A percentile compares a stretch with the other conserved stretches of the same genome.
Evolutionary conservation across 2,888 invertebrate genomes (phyloP).

Genomic region (Campoplex capitator): DNA sequence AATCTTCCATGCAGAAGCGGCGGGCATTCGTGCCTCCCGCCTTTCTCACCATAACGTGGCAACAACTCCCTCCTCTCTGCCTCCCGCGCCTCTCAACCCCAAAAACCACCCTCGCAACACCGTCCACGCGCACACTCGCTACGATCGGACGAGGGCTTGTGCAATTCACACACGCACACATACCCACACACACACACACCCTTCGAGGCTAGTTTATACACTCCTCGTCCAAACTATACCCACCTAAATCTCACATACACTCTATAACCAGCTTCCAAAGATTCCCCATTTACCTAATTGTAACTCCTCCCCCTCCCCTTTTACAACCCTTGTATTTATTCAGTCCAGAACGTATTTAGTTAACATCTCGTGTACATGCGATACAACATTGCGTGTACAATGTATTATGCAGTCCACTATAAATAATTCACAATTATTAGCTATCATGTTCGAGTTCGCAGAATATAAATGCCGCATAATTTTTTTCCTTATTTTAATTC

Average conservation of each 20-base stretch:
- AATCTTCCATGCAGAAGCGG: slow-evolving; percentile 81
- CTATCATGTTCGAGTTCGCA: background rate
- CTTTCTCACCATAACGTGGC: slow-evolving; percentile 83
- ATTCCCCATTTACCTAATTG: slow-evolving; percentile 84
- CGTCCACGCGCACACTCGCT: slow-evolving; percentile 49
- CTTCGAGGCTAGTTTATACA: slow-evolving; percentile 15
- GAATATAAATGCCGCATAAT: too few relatives aligned
- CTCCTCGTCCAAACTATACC: slow-evolving; percentile 11
- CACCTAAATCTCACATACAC: slow-evolving; percentile 74
- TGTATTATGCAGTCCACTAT: background rate
- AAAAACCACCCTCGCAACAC: slow-evolving; percentile 69
- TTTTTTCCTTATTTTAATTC: too few relatives aligned
- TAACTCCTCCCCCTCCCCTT: slow-evolving; percentile 60
- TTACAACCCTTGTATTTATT: slow-evolving; percentile 78
- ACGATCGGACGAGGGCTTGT: slow-evolving; percentile 46
- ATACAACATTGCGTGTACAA: slow-evolving; percentile 60
- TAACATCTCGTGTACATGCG: slow-evolving; percentile 76
- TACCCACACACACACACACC: background rate
- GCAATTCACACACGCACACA: slow-evolving; percentile 12
- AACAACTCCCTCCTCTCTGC: slow-evolving; percentile 46
- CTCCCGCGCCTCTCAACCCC: slow-evolving; percentile 80
- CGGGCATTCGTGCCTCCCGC: slow-evolving; percentile 81
- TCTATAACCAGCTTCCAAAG: slow-evolving; percentile 80
- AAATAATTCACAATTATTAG: background rate
- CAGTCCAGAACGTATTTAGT: slow-evolving; percentile 80